A percentile compares a stretch with the other conserved stretches of the same genome.
phyloP scores from a whole-genome alignment of 2,113 vertebrate genomes.

The Oxygymnocypris stewartii region DNA sequence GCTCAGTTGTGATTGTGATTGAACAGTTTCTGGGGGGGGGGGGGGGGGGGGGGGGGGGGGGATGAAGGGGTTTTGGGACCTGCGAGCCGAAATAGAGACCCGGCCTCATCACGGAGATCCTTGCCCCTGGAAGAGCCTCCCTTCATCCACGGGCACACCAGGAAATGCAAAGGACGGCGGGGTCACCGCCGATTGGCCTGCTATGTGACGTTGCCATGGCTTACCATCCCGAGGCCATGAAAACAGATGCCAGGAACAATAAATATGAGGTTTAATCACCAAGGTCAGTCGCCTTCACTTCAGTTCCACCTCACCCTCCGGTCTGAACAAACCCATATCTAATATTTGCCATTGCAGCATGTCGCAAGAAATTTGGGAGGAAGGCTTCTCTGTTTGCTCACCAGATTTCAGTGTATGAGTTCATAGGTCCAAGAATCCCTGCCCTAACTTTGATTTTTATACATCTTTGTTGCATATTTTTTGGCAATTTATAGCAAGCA shows the following conservation, averaged over 20 bases:
- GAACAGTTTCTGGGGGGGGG: slow-evolving; percentile 66
- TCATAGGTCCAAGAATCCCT: slow-evolving; percentile 91
- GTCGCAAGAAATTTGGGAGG: slow-evolving; percentile 87
- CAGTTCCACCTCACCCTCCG: slow-evolving; percentile 65
- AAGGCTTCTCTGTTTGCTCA: slow-evolving; percentile 78
- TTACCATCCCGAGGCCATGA: slow-evolving; percentile 88
- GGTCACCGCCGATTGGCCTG: slow-evolving; percentile 87
- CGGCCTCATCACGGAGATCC: slow-evolving; percentile 93
- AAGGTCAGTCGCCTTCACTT: slow-evolving; percentile 71
- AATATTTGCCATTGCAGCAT: slow-evolving; percentile 89
- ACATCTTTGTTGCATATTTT: slow-evolving; percentile 93
- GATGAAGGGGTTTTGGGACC: slow-evolving; percentile 81
- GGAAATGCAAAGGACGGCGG: slow-evolving; percentile 91
- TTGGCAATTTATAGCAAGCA: slow-evolving; percentile 85
- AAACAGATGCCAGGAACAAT: slow-evolving; percentile 91
- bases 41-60: slow-evolving; percentile 69
- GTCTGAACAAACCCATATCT: slow-evolving; percentile 88
- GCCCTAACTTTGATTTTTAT: slow-evolving; percentile 84
- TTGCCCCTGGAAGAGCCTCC: slow-evolving; percentile 87
- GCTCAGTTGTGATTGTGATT: slow-evolving; percentile 55
- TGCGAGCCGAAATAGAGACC: slow-evolving; percentile 89
- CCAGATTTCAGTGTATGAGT: slow-evolving; percentile 88
- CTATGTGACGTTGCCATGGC: slow-evolving; percentile 91
- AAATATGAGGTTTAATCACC: slow-evolving; percentile 77
- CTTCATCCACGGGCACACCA: slow-evolving; percentile 91